These are phyloP conservation scores for Sphenopsis melanotis DNA, from an alignment of 2,797 vertebrate species.

Conservation along the genomic window DNA sequence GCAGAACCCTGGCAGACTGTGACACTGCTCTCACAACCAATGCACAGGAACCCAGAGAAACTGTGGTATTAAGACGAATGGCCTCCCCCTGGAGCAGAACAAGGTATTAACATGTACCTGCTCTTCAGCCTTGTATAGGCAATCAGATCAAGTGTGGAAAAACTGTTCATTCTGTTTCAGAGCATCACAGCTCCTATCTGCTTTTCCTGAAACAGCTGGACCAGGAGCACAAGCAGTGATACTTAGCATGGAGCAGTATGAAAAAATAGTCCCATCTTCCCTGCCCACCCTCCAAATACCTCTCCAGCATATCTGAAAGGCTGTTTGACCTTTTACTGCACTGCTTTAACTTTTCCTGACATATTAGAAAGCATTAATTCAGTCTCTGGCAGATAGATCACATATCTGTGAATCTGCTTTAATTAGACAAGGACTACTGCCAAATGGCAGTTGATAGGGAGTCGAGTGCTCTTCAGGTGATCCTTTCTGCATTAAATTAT, in stretches of 20 bases:
- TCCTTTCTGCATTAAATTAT: not conserved
- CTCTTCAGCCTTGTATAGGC: not conserved
- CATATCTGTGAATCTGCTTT: not conserved
- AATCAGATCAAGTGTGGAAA: not conserved
- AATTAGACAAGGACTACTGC: not conserved
- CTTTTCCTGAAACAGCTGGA: not conserved
- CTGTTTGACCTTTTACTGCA: not conserved
- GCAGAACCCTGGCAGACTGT: not conserved
- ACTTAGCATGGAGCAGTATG: not conserved
- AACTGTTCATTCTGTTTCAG: not conserved
- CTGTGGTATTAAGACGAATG: not conserved
- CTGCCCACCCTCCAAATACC: not conserved
- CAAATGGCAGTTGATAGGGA: not conserved
- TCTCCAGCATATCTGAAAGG: not conserved
- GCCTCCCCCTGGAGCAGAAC: not conserved
- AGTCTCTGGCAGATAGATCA: not conserved
- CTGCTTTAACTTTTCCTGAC: not conserved
- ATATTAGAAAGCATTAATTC: not conserved
- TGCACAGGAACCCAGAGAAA: not conserved
- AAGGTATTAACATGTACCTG: not conserved
- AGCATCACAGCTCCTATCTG: not conserved
- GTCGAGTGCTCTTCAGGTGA: not conserved
- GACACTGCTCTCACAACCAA: not conserved
- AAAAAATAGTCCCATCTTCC: not conserved
- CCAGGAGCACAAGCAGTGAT: not conserved